Evolutionary conservation across 2,113 vertebrate species (phyloP).

Genomic region (Phalacrocorax carbo): DNA sequence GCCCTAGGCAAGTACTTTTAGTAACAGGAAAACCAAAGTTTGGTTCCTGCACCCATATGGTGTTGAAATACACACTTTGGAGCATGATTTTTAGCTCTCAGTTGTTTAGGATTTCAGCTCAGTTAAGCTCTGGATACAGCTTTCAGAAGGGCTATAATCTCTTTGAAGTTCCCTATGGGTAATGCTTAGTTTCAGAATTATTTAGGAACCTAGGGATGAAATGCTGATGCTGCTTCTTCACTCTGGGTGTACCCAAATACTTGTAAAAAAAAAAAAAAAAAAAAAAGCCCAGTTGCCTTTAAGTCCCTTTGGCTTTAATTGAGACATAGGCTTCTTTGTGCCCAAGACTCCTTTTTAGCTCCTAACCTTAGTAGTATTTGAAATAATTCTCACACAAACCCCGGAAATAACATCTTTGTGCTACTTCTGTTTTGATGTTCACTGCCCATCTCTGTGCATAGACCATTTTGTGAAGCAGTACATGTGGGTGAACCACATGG

Average conservation of each 20-base stretch:
- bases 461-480: background rate
- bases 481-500: background rate
- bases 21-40: background rate
- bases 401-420: background rate
- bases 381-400: background rate
- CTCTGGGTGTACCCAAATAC: background rate
- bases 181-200: background rate
- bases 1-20: background rate
- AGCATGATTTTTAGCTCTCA: background rate
- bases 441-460: background rate
- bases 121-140: background rate
- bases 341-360: background rate
- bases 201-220: background rate
- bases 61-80: background rate
- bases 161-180: background rate
- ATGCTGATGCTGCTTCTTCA: background rate
- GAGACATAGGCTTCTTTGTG: background rate
- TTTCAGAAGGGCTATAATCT: background rate
- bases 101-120: slow-evolving; percentile 11
- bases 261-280: background rate
- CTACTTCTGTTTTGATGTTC: background rate
- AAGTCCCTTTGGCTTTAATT: background rate
- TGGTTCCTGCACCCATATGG: background rate
- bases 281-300: background rate
- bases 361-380: background rate